Evolutionary conservation across 2,797 vertebrate species (phyloP).

Genomic region (Cygnus olor): DNA sequence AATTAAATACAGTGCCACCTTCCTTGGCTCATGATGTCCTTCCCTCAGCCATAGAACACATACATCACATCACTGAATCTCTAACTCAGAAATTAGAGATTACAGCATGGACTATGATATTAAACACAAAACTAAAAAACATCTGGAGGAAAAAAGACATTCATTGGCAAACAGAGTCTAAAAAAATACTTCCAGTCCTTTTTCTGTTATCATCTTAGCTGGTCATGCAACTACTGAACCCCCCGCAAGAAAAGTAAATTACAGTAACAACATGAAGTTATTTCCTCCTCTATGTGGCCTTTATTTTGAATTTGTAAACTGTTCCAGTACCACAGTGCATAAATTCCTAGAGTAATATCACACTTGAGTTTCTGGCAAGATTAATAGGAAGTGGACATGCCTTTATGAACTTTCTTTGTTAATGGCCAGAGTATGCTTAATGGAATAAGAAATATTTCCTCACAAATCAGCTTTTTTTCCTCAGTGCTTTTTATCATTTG

Average conservation of each 20-base stretch:
- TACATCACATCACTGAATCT: no score
- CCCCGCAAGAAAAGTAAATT: not conserved
- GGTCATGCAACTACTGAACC: not conserved
- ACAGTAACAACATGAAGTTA: no score
- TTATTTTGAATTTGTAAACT: constrained; percentile 19
- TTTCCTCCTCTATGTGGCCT: not conserved
- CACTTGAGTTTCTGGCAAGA: constrained; percentile 19
- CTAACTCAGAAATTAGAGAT: not conserved
- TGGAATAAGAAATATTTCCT: constrained; percentile 17
- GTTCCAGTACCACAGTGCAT: no score
- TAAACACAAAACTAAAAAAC: not conserved
- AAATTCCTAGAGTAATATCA: constrained; percentile 9
- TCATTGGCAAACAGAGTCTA: not conserved
- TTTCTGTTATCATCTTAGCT: not conserved
- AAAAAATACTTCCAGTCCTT: not conserved
- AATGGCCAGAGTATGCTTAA: constrained; percentile 10
- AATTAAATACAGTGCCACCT: not conserved
- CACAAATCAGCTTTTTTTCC: constrained; percentile 19
- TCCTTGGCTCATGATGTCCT: not conserved
- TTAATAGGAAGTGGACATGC: constrained; percentile 53
- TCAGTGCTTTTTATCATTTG: not conserved
- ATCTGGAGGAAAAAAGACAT: not conserved
- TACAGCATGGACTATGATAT: not conserved
- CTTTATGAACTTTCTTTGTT: constrained; percentile 48
- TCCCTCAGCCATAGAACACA: rapidly evolving